Conservation (phyloP, 2,113 vertebrate species). For the Chamaetylas fuelleborni region DNA sequence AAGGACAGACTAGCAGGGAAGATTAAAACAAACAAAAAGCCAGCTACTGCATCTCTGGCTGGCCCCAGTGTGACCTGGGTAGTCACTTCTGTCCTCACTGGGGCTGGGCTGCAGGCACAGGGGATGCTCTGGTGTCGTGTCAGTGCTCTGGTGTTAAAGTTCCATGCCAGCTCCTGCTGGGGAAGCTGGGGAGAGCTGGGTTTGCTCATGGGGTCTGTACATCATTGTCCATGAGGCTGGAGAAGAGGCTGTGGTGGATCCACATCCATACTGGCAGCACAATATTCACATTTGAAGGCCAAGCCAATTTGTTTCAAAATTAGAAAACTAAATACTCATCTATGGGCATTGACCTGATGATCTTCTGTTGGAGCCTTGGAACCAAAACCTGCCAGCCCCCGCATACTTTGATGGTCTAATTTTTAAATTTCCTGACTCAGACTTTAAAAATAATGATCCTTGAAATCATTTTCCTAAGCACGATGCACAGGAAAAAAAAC, state of each 20-base stretch:
- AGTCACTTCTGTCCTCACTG: background rate
- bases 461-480: background rate
- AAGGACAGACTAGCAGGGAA: background rate
- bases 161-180: background rate
- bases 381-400: background rate
- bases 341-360: background rate
- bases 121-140: background rate
- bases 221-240: background rate
- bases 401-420: background rate
- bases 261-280: background rate
- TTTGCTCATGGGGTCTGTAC: background rate
- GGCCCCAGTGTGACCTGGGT: background rate
- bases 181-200: background rate
- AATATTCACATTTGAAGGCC: background rate
- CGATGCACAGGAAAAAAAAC: background rate
- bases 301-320: background rate
- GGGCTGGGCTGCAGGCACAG: background rate
- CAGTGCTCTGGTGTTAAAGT: rapidly evolving
- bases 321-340: background rate
- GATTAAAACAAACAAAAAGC: background rate
- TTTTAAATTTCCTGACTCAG: background rate
- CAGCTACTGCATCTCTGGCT: background rate
- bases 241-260: background rate
- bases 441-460: background rate
- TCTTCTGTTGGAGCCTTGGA: background rate